Evolutionary conservation across 2,113 vertebrate genomes (phyloP).

Genomic region (Oncorhynchus clarkii): DNA sequence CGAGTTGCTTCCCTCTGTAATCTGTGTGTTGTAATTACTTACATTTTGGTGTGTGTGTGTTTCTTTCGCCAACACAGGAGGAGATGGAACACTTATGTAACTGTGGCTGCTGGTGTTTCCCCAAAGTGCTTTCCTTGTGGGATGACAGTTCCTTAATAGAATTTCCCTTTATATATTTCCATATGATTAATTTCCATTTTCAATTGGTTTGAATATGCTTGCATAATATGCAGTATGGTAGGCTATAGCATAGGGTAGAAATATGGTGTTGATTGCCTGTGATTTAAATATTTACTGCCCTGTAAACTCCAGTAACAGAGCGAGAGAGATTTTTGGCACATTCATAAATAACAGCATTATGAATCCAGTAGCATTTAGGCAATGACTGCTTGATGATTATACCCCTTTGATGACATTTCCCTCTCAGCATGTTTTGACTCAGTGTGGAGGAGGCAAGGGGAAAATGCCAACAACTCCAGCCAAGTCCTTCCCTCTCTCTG

Average conservation of each 20-base stretch:
- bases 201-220: conserved; percentile 38
- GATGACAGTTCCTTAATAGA: conserved; percentile 24
- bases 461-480: conserved; percentile 50
- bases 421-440: conserved; percentile 31
- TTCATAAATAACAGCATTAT: conserved; percentile 36
- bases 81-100: conserved; percentile 67
- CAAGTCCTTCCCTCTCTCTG: conserved; percentile 31
- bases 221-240: conserved; percentile 3
- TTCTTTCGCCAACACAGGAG: conserved; percentile 30
- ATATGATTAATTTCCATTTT: conserved; percentile 56
- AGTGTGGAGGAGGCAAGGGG: conserved; percentile 7
- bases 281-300: conserved; percentile 35
- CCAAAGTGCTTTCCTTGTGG: conserved; percentile 20
- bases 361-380: conserved; percentile 34
- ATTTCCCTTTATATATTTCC: conserved; percentile 51
- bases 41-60: conserved; percentile 33
- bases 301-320: not conserved
- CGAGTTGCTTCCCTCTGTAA: conserved; percentile 51
- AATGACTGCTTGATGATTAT: conserved; percentile 33
- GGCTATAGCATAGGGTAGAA: conserved; percentile 15
- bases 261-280: conserved; percentile 10
- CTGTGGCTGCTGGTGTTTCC: conserved; percentile 41
- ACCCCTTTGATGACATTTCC: conserved; percentile 37
- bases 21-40: conserved; percentile 63
- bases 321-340: conserved; percentile 11